A percentile compares a stretch with the other conserved stretches of the same genome.
These are phyloP conservation scores for Tylochromis polylepis DNA, from an alignment of 2,113 vertebrate species.

Conservation along the genomic window DNA sequence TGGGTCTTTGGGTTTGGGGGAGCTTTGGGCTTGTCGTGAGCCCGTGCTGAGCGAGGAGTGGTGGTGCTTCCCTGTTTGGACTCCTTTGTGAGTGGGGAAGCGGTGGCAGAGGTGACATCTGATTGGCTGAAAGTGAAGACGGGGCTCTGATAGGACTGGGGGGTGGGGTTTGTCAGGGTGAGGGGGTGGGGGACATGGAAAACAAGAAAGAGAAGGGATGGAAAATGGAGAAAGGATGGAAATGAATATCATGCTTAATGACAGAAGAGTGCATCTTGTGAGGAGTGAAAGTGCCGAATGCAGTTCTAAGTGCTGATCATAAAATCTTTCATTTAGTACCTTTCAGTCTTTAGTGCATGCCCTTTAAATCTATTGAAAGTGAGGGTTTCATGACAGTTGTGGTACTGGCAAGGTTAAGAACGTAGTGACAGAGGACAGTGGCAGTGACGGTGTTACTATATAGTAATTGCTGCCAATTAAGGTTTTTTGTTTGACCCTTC, in stretches of 20 bases:
- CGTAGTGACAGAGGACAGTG: conserved; percentile 27
- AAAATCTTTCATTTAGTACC: background rate
- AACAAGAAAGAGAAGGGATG: conserved; percentile 68
- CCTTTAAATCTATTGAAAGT: background rate
- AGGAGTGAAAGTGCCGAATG: conserved; percentile 44
- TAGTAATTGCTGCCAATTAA: background rate
- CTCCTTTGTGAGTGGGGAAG: conserved; percentile 70
- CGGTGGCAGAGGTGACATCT: conserved; percentile 69
- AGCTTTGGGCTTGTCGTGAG: conserved; percentile 69
- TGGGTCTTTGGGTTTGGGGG: conserved; percentile 81
- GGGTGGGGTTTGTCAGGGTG: conserved; percentile 28
- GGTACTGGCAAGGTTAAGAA: conserved; percentile 18
- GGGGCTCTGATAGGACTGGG: conserved; percentile 81
- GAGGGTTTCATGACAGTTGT: conserved; percentile 3
- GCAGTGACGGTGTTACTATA: conserved; percentile 1
- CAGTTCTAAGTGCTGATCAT: background rate
- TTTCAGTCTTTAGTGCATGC: background rate
- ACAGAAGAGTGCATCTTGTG: conserved; percentile 55
- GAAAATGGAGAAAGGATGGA: conserved; percentile 71
- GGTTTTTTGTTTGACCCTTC: background rate
- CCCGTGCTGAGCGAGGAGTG: conserved; percentile 67
- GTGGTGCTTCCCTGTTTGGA: conserved; percentile 67
- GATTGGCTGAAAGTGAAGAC: conserved; percentile 90
- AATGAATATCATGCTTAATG: conserved; percentile 71
- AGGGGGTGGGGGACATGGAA: conserved; percentile 48